phyloP scores from a whole-genome alignment of 1,140 invertebrate genomes.

The roundworm (Caenorhabditis elegans) region DNA sequence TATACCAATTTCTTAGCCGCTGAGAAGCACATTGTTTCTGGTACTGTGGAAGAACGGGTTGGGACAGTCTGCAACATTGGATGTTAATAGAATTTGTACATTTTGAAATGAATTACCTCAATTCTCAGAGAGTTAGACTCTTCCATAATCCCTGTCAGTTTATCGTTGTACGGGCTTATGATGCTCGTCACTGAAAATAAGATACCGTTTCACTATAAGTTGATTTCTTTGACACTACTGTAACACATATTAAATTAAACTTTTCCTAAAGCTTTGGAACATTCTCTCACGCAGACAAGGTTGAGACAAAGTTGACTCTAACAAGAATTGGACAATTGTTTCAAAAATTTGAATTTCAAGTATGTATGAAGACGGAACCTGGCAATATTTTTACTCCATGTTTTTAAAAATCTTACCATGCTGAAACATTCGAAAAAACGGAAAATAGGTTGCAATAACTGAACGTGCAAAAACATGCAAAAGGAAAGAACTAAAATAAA shows the following conservation, averaged over 20 bases:
- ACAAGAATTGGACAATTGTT: neutral
- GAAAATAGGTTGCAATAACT: slow-evolving; percentile 7
- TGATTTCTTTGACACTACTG: too few relatives aligned
- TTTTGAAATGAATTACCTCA: slow-evolving; percentile 9
- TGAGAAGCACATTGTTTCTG: slow-evolving; percentile 46
- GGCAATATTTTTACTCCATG: too few relatives aligned
- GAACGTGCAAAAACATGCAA: slow-evolving; percentile 19
- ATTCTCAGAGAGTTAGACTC: slow-evolving; percentile 38
- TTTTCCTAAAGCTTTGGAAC: slow-evolving; percentile 31
- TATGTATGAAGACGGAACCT: too few relatives aligned
- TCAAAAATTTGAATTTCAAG: too few relatives aligned
- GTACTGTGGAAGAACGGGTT: slow-evolving; percentile 54
- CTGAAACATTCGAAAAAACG: neutral
- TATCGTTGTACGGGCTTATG: slow-evolving; percentile 55
- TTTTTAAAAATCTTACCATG: neutral
- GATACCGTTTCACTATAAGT: neutral
- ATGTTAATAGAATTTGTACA: neutral
- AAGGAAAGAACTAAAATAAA: slow-evolving; percentile 26
- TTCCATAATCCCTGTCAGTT: slow-evolving; percentile 54
- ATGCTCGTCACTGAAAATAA: slow-evolving; percentile 57
- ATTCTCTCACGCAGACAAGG: slow-evolving; percentile 21
- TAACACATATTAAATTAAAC: slow-evolving; percentile 22
- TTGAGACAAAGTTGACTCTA: slow-evolving; percentile 18
- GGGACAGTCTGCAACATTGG: slow-evolving; percentile 30
- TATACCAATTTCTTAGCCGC: neutral